Conservation (phyloP, 2,113 vertebrate species). For the Marmota flaviventris region DNA sequence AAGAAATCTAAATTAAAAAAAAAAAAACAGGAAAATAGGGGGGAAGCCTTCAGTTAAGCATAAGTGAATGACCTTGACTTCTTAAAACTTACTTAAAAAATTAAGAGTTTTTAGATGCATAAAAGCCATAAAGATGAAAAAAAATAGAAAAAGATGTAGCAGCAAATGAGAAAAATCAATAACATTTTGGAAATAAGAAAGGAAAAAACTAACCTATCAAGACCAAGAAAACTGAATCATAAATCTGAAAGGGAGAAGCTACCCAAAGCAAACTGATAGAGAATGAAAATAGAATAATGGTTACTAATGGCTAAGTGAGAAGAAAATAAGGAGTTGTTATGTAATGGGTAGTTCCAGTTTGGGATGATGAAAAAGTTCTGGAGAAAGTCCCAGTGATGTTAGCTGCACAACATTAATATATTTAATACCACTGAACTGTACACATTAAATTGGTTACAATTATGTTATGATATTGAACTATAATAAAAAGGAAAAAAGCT, state of each 20-base stretch:
- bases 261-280: slow-evolving; percentile 7
- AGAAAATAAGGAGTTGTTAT: neutral
- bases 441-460: neutral
- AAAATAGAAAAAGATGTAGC: neutral
- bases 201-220: slow-evolving; percentile 8
- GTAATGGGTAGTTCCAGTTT: neutral
- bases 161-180: neutral
- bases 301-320: too few relatives aligned
- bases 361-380: neutral
- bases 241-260: neutral
- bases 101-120: neutral
- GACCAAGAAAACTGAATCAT: slow-evolving; percentile 4
- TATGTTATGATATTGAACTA: slow-evolving; percentile 26
- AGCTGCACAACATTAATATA: neutral
- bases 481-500: neutral
- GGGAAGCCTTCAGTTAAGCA: neutral
- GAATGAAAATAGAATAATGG: neutral
- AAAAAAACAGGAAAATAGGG: neutral
- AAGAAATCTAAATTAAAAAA: neutral
- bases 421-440: neutral
- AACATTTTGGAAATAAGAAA: slow-evolving; percentile 26
- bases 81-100: slow-evolving; percentile 52
- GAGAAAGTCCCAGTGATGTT: neutral
- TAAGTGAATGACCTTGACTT: neutral
- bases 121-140: slow-evolving; percentile 5